phyloP scores from a whole-genome alignment of 2,888 invertebrate genomes.

The Chloroclystis v-ata region DNA sequence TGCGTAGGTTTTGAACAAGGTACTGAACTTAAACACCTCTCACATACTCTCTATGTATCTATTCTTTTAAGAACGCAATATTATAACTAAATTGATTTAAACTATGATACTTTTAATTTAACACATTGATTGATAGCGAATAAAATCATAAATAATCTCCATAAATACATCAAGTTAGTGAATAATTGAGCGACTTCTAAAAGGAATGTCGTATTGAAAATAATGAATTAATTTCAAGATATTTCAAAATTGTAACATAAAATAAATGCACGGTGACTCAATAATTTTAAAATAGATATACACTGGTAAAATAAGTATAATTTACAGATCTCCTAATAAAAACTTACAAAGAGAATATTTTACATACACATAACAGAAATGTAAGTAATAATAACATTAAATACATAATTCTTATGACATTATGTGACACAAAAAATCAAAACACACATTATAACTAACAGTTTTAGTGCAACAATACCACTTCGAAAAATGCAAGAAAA shows the following conservation, averaged over 20 bases:
- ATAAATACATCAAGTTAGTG: constrained; percentile 41
- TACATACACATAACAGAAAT: constrained; percentile 25
- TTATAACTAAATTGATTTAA: constrained; percentile 7
- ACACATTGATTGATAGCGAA: constrained; percentile 1
- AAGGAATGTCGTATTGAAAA: constrained; percentile 37
- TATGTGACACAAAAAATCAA: constrained; percentile 1
- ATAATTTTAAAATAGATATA: constrained; percentile 3
- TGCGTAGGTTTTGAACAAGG: too few relatives aligned
- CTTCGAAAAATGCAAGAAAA: constrained; percentile 11
- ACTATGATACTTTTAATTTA: constrained; percentile 11
- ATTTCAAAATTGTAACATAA: neutral
- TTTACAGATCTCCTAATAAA: constrained; percentile 7
- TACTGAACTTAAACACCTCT: constrained; percentile 6
- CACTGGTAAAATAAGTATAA: neutral
- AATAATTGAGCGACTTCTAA: constrained; percentile 33
- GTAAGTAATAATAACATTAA: constrained; percentile 1
- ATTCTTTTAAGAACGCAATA: neutral
- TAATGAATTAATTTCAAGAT: neutral
- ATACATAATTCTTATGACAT: neutral
- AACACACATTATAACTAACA: constrained; percentile 1
- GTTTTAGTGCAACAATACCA: constrained; percentile 33
- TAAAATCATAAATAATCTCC: constrained; percentile 33
- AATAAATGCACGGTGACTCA: constrained; percentile 19
- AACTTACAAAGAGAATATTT: constrained; percentile 29
- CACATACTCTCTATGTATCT: neutral